These are phyloP conservation scores for Muscidifurax raptorellus DNA, from an alignment of 1,140 invertebrate species.

Conservation along the genomic window DNA sequence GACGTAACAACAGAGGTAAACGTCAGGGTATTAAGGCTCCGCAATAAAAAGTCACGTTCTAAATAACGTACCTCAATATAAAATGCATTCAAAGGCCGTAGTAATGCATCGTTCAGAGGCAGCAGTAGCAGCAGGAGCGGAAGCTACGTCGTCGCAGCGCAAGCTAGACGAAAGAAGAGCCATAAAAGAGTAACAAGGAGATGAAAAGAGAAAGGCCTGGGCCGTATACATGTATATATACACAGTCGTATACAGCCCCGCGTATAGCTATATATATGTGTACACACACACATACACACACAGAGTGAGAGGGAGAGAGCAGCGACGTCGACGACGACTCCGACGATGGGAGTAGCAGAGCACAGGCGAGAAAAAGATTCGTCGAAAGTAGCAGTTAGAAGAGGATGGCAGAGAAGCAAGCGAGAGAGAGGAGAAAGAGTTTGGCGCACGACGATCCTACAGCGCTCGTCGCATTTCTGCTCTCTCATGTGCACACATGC, in stretches of 20 bases:
- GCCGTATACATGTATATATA: neutral
- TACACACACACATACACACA: neutral
- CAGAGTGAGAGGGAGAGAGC: neutral
- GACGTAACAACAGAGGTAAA: conserved; percentile 10
- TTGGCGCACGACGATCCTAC: neutral
- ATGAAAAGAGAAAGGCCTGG: conserved; percentile 42
- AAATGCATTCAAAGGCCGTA: conserved; percentile 50
- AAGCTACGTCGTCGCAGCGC: neutral
- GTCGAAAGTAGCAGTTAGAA: conserved; percentile 19
- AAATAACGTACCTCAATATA: conserved; percentile 50
- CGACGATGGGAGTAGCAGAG: neutral
- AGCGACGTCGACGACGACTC: neutral
- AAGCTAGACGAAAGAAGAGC: conserved; percentile 41
- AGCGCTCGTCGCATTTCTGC: neutral
- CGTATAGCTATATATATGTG: too few species aligned
- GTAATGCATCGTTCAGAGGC: conserved; percentile 48
- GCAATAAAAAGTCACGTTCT: conserved; percentile 52
- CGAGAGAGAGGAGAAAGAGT: neutral
- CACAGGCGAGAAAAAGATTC: conserved; percentile 40
- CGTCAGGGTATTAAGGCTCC: conserved; percentile 41
- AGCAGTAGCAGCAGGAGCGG: neutral
- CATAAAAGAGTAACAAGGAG: conserved; percentile 49
- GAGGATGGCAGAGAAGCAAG: neutral
- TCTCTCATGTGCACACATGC: conserved; percentile 1
- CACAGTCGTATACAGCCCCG: neutral